Conservation (phyloP, 1,140 invertebrate species). For the Drosophila grimshawi region DNA sequence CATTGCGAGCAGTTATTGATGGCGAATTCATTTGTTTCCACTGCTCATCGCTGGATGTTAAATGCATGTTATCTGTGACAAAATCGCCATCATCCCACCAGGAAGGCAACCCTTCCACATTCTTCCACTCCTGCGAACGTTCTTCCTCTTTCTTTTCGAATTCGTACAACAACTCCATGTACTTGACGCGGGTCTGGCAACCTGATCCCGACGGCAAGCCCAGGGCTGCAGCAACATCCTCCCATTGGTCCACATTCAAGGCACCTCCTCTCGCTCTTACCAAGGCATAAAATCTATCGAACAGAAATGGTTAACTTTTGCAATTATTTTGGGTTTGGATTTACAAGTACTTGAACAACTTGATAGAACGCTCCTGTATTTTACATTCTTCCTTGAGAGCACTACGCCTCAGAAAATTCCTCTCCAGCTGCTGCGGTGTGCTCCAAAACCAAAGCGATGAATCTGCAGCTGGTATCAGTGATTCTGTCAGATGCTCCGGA, state of each 20-base stretch:
- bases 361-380: conserved; percentile 19
- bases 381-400: conserved; percentile 9
- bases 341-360: conserved; percentile 26
- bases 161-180: conserved; percentile 22
- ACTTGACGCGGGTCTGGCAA: conserved; percentile 16
- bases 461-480: not conserved
- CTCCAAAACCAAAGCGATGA: conserved; percentile 32
- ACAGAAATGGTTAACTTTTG: not conserved
- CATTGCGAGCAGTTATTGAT: conserved; percentile 15
- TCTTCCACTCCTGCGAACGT: conserved; percentile 6
- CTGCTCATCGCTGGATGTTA: not conserved
- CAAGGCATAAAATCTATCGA: conserved; percentile 22
- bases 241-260: conserved; percentile 26
- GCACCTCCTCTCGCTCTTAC: conserved; percentile 28
- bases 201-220: conserved; percentile 8
- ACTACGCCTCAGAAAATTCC: conserved; percentile 25
- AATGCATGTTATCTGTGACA: not conserved
- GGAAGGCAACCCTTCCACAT: conserved; percentile 2
- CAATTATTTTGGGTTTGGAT: not conserved
- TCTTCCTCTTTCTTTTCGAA: conserved; percentile 34
- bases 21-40: not conserved
- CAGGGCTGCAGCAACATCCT: conserved; percentile 25
- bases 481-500: not conserved
- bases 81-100: conserved; percentile 45
- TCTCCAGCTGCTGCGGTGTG: conserved; percentile 31